Evolutionary conservation across 2,797 vertebrate species (phyloP).

Genomic region (Petrocephalus schoutedeni): DNA sequence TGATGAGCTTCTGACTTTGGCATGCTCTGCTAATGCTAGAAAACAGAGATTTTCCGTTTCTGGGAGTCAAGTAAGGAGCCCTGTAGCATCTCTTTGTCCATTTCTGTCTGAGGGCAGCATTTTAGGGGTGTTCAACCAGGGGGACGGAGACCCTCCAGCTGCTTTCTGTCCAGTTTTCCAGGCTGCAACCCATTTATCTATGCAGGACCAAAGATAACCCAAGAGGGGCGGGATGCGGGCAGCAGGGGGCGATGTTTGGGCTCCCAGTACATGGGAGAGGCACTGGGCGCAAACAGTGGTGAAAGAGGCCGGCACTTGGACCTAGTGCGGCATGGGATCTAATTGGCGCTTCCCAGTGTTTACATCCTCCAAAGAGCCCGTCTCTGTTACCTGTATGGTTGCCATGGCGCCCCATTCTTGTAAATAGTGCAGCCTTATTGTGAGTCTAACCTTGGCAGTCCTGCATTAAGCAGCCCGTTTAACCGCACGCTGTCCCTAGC

Average conservation of each 20-base stretch:
- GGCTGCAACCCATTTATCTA: not conserved
- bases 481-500: not conserved
- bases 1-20: not conserved
- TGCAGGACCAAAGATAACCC: not conserved
- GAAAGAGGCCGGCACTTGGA: not conserved
- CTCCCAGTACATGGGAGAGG: not conserved
- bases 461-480: not conserved
- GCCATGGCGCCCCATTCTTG: conserved; percentile 6
- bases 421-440: not conserved
- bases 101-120: not conserved
- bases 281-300: not conserved
- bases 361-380: conserved; percentile 37
- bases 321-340: not conserved
- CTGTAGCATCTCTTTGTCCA: not conserved
- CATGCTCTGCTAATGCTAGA: not conserved
- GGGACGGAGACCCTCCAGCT: not conserved
- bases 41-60: not conserved
- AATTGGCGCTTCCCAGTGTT: not conserved
- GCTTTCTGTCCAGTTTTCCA: not conserved
- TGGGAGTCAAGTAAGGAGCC: not conserved
- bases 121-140: not conserved
- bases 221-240: not conserved
- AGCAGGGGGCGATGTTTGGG: not conserved
- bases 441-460: not conserved
- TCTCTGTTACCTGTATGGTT: conserved; percentile 7